A percentile compares a stretch with the other conserved stretches of the same genome.
Conservation (phyloP, 1,140 invertebrate species). For the Chlorops oryzae region DNA sequence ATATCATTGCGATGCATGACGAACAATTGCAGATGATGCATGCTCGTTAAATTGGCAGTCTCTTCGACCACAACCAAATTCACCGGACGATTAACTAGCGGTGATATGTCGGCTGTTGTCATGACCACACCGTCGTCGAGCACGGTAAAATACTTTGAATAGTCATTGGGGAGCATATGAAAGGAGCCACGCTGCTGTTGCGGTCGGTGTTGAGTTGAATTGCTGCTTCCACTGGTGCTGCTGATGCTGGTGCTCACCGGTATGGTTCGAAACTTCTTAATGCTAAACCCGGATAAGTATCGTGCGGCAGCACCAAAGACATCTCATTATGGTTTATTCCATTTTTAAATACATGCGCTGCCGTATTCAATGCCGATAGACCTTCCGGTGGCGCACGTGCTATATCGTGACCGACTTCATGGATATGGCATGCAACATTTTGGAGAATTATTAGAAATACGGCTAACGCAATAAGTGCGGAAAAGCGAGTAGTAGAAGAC, state of each 20-base stretch:
- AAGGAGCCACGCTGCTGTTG: conserved; percentile 30
- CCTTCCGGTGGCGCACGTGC: conserved; percentile 17
- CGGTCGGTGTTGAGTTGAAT: too few species aligned
- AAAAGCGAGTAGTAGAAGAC: conserved; percentile 8
- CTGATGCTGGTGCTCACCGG: conserved; percentile 15
- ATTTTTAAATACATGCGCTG: conserved; percentile 39
- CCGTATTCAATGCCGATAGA: conserved; percentile 36
- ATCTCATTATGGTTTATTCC: conserved; percentile 24
- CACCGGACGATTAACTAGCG: conserved; percentile 71
- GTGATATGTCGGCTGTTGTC: conserved; percentile 76
- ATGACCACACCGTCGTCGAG: conserved; percentile 83
- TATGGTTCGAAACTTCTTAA: conserved; percentile 61
- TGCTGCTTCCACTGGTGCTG: background rate
- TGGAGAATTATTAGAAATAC: conserved; percentile 5
- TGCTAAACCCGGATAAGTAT: conserved; percentile 79
- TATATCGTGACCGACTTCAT: too few species aligned
- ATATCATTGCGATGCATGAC: conserved; percentile 75
- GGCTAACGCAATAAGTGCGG: conserved; percentile 6
- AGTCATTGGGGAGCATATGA: conserved; percentile 62
- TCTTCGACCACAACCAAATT: conserved; percentile 76
- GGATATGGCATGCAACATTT: conserved; percentile 16
- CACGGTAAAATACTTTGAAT: conserved; percentile 76
- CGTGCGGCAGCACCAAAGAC: conserved; percentile 64
- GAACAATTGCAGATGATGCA: conserved; percentile 72
- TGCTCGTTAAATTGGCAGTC: conserved; percentile 67